Conservation (phyloP, 2,797 vertebrate genomes). For the Cynopterus sphinx region DNA sequence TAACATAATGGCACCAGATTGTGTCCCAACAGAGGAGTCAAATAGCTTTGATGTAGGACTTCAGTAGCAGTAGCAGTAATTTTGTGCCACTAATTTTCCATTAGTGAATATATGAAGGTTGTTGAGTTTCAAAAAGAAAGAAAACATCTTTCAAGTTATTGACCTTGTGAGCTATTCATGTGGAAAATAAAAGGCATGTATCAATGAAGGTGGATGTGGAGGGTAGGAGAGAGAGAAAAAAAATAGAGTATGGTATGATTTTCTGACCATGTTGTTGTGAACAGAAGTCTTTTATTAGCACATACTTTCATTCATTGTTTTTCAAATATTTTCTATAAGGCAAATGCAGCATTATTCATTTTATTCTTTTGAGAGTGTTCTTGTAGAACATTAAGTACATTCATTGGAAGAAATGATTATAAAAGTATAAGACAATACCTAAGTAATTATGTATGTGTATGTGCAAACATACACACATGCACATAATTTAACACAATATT, state of each 20-base stretch:
- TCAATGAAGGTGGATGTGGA: background rate
- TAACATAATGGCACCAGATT: constrained; percentile 17
- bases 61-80: background rate
- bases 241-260: background rate
- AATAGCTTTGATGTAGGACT: background rate
- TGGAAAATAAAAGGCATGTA: background rate
- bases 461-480: background rate
- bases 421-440: background rate
- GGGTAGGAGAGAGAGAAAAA: background rate
- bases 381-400: background rate
- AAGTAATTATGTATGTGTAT: background rate
- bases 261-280: background rate
- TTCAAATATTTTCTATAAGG: background rate
- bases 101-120: background rate
- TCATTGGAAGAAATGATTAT: background rate
- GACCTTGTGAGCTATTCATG: background rate
- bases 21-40: background rate
- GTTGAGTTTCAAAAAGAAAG: background rate
- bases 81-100: background rate
- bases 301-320: background rate
- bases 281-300: background rate
- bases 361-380: background rate
- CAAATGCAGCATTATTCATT: background rate
- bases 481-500: background rate
- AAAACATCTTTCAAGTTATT: background rate